phyloP scores from a whole-genome alignment of 2,888 invertebrate genomes.

The Acanthacorydalis orientalis region DNA sequence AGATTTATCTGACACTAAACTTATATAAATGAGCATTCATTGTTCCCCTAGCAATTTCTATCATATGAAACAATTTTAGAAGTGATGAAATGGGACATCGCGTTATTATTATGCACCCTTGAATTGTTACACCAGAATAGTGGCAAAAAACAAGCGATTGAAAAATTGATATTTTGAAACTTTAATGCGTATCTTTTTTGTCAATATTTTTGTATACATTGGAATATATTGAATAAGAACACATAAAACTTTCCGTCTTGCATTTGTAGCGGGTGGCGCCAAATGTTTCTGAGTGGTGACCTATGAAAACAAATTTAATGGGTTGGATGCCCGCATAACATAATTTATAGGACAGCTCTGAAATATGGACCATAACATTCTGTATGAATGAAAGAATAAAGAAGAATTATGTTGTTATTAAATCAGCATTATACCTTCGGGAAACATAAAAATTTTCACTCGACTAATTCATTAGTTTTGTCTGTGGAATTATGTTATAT shows the following conservation, averaged over 20 bases:
- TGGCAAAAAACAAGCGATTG: too few relatives aligned
- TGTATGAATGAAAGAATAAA: slow-evolving; percentile 26
- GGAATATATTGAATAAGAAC: too few relatives aligned
- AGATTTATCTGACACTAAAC: too few relatives aligned
- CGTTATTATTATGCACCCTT: too few relatives aligned
- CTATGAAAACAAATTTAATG: slow-evolving; percentile 28
- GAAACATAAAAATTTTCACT: neutral
- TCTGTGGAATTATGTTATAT: neutral
- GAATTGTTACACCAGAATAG: too few relatives aligned
- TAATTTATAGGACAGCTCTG: slow-evolving; percentile 30
- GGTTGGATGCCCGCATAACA: slow-evolving; percentile 21
- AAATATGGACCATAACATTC: slow-evolving; percentile 30
- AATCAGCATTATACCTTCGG: slow-evolving; percentile 1
- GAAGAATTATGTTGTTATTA: slow-evolving; percentile 23
- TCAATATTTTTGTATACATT: too few relatives aligned
- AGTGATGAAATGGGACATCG: too few relatives aligned
- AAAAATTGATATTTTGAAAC: too few relatives aligned
- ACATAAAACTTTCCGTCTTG: neutral
- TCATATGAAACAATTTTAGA: too few relatives aligned
- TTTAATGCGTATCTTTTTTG: too few relatives aligned
- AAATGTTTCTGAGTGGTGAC: slow-evolving; percentile 19
- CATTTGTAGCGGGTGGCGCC: slow-evolving; percentile 11
- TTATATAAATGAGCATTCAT: too few relatives aligned
- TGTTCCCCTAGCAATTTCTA: too few relatives aligned
- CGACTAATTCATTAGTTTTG: neutral